Conservation (phyloP, 1,140 invertebrate species). For the Cheumatopsyche charites region DNA sequence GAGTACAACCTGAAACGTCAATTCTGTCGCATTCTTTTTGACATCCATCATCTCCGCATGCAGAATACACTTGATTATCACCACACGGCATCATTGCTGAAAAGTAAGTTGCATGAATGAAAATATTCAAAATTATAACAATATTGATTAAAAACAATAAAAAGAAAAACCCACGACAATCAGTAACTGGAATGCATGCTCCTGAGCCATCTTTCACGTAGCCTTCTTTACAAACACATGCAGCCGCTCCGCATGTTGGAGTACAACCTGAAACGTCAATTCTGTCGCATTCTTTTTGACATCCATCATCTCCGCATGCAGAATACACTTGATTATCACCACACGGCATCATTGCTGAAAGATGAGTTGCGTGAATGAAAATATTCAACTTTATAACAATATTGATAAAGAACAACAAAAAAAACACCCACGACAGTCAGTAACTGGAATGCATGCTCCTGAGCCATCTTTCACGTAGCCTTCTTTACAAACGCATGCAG, state of each 20-base stretch:
- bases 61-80: neutral
- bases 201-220: neutral
- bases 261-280: neutral
- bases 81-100: neutral
- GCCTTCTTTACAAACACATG: neutral
- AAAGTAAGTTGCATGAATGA: neutral
- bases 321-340: neutral
- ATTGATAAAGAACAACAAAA: conserved; percentile 22
- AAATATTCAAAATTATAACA: no score
- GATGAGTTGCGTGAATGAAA: no score
- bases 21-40: no score
- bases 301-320: neutral
- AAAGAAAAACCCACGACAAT: neutral
- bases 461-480: no score
- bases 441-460: no score
- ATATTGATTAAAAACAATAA: neutral
- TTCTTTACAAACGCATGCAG: no score
- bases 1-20: no score
- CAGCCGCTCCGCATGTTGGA: neutral
- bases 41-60: no score
- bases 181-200: neutral
- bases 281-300: conserved; percentile 15
- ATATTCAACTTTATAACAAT: no score
- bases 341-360: no score
- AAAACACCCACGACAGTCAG: no score